Evolutionary conservation across 2,113 vertebrate species (phyloP).

Genomic region (Oryzias javanicus): DNA sequence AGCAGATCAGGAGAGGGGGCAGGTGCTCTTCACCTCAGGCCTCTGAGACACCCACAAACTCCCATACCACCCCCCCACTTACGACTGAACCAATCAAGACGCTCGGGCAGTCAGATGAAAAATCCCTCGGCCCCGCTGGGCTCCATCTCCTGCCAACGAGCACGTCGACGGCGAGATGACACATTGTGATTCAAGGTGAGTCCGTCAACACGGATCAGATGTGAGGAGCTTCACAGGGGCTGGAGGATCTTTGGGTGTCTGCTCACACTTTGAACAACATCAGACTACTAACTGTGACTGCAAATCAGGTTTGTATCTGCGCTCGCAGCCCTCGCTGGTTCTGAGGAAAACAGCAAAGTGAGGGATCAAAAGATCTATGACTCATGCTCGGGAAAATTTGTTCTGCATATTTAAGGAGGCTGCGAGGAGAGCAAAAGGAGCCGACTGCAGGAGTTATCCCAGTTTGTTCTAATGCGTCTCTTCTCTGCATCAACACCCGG

Average conservation of each 20-base stretch:
- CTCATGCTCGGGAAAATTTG: not conserved
- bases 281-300: slow-evolving; percentile 38
- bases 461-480: too few species aligned
- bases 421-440: accelerated
- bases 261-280: slow-evolving; percentile 32
- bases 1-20: slow-evolving; percentile 30
- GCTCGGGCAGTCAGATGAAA: slow-evolving; percentile 37
- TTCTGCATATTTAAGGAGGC: not conserved
- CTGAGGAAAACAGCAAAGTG: not conserved
- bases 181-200: slow-evolving; percentile 43
- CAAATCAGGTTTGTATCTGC: slow-evolving; percentile 38
- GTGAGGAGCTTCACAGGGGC: not conserved
- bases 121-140: slow-evolving; percentile 33
- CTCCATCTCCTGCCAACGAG: slow-evolving; percentile 25
- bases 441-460: not conserved
- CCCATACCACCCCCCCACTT: not conserved
- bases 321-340: not conserved
- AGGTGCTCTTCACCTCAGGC: slow-evolving; percentile 52
- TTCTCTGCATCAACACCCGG: too few species aligned
- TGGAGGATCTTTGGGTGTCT: slow-evolving; percentile 14
- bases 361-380: slow-evolving; percentile 17
- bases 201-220: slow-evolving; percentile 39
- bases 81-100: slow-evolving; percentile 3
- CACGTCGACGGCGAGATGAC: slow-evolving; percentile 1
- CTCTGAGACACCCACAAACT: slow-evolving; percentile 1